Evolutionary conservation across 2,797 vertebrate genomes (phyloP).

Genomic region (Pangasius mekongensis): DNA sequence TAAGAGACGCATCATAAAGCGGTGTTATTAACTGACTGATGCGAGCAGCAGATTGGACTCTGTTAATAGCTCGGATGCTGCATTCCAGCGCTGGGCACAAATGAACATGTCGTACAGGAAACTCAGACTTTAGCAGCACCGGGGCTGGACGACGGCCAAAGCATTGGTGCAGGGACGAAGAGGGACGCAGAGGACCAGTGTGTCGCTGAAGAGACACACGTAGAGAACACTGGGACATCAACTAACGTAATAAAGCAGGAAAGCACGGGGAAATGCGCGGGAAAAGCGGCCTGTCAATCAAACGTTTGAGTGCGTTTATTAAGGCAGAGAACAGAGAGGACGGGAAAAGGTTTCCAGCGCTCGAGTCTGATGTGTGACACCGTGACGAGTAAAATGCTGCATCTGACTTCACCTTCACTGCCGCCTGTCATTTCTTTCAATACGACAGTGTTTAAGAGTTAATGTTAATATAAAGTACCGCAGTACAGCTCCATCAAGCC

Average conservation of each 20-base stretch:
- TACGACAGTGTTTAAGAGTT: neutral
- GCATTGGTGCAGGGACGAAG: conserved; percentile 21
- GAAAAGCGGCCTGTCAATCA: conserved; percentile 10
- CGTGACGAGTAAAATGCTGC: conserved; percentile 25
- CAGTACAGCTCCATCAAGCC: conserved; percentile 13
- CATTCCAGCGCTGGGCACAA: neutral
- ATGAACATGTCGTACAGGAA: neutral
- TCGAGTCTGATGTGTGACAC: conserved; percentile 8
- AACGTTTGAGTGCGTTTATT: neutral
- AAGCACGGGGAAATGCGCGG: neutral
- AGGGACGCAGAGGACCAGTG: conserved; percentile 7
- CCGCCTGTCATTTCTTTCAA: neutral
- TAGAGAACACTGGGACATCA: neutral
- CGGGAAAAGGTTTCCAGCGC: neutral
- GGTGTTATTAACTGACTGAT: conserved; percentile 18
- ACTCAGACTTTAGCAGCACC: neutral
- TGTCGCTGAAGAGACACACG: neutral
- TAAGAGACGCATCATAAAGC: conserved; percentile 5
- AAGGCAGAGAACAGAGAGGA: neutral
- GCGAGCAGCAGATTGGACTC: neutral
- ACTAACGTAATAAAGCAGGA: neutral
- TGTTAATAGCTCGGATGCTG: conserved; percentile 9
- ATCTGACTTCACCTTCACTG: conserved; percentile 17
- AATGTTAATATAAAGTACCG: neutral
- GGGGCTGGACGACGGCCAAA: conserved; percentile 15